These are phyloP conservation scores for Trachelus iudaicus DNA, from an alignment of 2,888 invertebrate genomes.

Conservation along the genomic window DNA sequence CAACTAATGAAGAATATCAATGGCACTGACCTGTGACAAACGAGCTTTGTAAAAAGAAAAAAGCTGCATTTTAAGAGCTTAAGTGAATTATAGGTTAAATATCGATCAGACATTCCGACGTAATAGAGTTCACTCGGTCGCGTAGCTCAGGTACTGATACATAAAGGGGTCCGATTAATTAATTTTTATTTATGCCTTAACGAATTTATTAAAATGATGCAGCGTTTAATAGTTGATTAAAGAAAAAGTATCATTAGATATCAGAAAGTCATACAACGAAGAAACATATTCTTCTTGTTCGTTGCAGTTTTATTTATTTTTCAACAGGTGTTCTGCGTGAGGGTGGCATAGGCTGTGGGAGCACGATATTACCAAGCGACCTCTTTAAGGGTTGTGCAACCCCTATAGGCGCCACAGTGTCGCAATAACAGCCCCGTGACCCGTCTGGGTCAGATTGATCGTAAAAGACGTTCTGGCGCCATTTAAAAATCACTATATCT, in stretches of 20 bases:
- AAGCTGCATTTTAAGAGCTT: not conserved
- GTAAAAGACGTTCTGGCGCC: not conserved
- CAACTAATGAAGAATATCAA: not conserved
- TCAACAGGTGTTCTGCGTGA: not conserved
- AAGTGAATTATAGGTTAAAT: not conserved
- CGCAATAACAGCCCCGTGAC: conserved; percentile 1
- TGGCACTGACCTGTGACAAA: no score
- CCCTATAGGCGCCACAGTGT: not conserved
- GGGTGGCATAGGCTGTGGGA: not conserved
- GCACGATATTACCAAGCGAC: not conserved
- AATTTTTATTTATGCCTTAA: not conserved
- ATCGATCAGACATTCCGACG: not conserved
- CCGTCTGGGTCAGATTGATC: not conserved
- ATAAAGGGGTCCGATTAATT: not conserved
- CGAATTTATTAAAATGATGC: not conserved
- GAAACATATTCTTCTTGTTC: not conserved
- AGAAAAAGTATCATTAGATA: not conserved
- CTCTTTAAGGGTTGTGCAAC: conserved; percentile 2
- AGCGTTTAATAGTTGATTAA: not conserved
- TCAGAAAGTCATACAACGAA: no score
- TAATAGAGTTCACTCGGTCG: not conserved
- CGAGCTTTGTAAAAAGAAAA: not conserved
- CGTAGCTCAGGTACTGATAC: not conserved
- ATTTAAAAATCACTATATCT: not conserved
- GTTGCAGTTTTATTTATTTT: not conserved